Evolutionary conservation across 2,888 invertebrate genomes (phyloP).

Genomic region (Drosophila mayaguana): DNA sequence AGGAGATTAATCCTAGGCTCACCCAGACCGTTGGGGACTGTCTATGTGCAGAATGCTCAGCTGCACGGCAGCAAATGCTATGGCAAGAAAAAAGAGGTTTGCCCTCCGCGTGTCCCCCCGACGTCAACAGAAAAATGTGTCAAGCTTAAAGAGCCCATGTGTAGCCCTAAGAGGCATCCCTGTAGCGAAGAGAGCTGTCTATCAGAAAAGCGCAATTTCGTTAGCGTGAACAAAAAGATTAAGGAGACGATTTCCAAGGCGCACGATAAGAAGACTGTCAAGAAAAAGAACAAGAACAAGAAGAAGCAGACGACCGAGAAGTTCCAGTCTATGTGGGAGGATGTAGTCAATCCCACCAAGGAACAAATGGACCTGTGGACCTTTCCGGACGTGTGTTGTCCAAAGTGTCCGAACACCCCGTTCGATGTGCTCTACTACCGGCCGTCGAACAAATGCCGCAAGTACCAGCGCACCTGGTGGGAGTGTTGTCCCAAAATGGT

Average conservation of each 20-base stretch:
- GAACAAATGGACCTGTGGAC: not conserved
- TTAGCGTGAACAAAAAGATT: conserved; percentile 5
- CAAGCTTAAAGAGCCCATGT: not conserved
- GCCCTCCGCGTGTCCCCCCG: not conserved
- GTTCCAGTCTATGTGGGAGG: conserved; percentile 52
- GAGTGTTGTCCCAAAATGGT: conserved; percentile 58
- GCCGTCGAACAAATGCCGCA: conserved; percentile 49
- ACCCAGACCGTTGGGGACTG: no score
- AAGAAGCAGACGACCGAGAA: not conserved
- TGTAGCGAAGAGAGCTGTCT: not conserved
- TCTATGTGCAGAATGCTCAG: not conserved
- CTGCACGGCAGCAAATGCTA: not conserved
- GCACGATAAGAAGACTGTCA: no score
- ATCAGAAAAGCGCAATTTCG: not conserved
- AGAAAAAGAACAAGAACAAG: no score
- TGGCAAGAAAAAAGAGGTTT: not conserved
- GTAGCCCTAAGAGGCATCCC: conserved; percentile 24
- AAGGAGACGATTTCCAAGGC: not conserved
- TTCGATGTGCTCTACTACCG: conserved; percentile 62
- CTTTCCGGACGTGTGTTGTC: conserved; percentile 50
- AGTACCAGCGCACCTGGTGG: conserved; percentile 68
- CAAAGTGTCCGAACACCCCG: conserved; percentile 25
- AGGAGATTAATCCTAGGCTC: not conserved
- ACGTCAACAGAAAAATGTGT: conserved; percentile 3
- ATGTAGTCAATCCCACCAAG: not conserved